Evolutionary conservation across 2,113 vertebrate species (phyloP), one percentile per base, ranked within the genome.

Genomic region (Polyodon spathula): DNA sequence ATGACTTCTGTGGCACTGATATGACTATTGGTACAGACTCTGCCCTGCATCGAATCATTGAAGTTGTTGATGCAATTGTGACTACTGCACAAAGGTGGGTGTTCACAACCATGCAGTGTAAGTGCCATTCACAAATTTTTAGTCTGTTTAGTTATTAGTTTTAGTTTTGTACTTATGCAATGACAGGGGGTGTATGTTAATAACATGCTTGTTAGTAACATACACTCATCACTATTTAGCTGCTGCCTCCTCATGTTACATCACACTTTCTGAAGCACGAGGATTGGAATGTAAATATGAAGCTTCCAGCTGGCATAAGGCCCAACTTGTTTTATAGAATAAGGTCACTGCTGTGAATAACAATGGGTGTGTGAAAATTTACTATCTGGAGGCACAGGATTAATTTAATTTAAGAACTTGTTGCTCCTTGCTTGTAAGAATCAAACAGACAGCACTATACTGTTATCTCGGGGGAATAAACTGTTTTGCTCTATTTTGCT

Each of bases 21-120:
- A 93, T 93, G 89, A 93, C 90, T 16, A 92, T 93, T 10, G 90
- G 90, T 53, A 92, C 90, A 0, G 90, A 93, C 76, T 93, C 90
- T 0, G 90, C 90, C 14, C 68, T 93, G 70, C 90, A 93, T 60
- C 83, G 90, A 51, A 93, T 93, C 65, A 91, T 92, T 44, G 90
- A 93, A 71, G 90, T 93, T 12, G 76, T 93, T 10, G 90, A 93
- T 9, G 90, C 90, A 56, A 92, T 93, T 71, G 90, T 92, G 90
- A 93, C 90, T 44, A 93, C 90, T 0, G 90, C 90, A 52, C 90
- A 91, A 73, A 93, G 90, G 90, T 89, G 73, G 68, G 16, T n/a
- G 14, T 1, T 46, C 7, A 10, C 9, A 43, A 39, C 57, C 17
- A n/a, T 58, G 9, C 10, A 43, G 8, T 11, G n/a, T 1, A 2